phyloP scores from a whole-genome alignment of 2,888 invertebrate species.

The Pegoplata infirma region DNA sequence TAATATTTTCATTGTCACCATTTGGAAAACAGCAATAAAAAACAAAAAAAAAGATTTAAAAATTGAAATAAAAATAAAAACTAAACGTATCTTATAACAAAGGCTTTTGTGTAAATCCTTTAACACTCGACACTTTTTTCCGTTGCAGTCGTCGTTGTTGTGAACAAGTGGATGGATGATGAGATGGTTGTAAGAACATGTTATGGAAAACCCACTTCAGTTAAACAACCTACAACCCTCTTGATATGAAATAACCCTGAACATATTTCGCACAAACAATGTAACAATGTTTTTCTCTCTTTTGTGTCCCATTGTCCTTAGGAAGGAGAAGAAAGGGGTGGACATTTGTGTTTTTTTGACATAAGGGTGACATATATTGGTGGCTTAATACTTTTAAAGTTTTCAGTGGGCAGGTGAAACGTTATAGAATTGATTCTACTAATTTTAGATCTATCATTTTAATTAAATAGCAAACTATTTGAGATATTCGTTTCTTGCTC shows the following conservation, averaged over 20 bases:
- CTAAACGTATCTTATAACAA: constrained; percentile 28
- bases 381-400: too few species aligned
- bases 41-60: constrained; percentile 2
- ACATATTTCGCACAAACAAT: constrained; percentile 19
- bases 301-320: neutral
- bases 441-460: too few species aligned
- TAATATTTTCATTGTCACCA: constrained; percentile 18
- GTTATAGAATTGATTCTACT: too few species aligned
- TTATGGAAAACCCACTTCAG: constrained; percentile 42
- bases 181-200: neutral
- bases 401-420: too few species aligned
- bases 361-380: neutral
- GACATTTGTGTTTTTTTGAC: neutral
- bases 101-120: constrained; percentile 43
- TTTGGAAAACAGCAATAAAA: neutral
- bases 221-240: constrained; percentile 48
- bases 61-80: constrained; percentile 23
- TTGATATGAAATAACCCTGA: constrained; percentile 31
- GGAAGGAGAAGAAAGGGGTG: constrained; percentile 20
- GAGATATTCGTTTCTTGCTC: too few species aligned
- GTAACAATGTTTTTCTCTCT: neutral
- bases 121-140: constrained; percentile 40
- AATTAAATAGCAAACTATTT: too few species aligned
- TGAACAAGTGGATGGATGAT: constrained; percentile 11
- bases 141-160: neutral